phyloP scores from a whole-genome alignment of 1,140 invertebrate species.

The Lepidurus couesii region DNA sequence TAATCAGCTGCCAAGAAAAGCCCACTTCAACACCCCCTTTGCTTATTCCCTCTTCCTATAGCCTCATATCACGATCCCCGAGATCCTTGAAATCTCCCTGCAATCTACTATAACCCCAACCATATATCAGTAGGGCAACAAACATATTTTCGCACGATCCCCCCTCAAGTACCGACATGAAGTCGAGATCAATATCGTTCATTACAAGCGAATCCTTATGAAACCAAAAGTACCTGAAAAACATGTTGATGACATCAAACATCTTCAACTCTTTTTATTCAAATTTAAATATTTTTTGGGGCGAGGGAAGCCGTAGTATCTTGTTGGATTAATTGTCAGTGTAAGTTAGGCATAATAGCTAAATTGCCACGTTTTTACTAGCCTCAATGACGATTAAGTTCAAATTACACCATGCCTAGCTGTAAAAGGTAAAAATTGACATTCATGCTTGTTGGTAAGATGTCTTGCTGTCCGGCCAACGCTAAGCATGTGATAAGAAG shows the following conservation, averaged over 20 bases:
- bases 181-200: background rate
- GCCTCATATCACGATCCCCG: background rate
- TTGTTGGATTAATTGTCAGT: background rate
- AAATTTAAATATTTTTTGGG: too few relatives aligned
- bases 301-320: background rate
- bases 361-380: background rate
- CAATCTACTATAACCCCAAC: background rate
- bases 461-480: background rate
- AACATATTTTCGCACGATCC: constrained; percentile 6
- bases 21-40: background rate
- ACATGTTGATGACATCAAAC: too few relatives aligned
- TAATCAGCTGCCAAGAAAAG: background rate
- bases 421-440: background rate
- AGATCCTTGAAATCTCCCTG: background rate
- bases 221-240: too few relatives aligned
- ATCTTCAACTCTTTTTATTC: too few relatives aligned
- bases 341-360: background rate
- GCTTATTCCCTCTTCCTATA: background rate
- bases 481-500: constrained; percentile 22
- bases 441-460: background rate
- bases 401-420: background rate
- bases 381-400: background rate
- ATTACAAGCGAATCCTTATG: too few relatives aligned
- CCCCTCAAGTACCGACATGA: background rate
- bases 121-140: background rate